A percentile compares a stretch with the other conserved stretches of the same genome.
Evolutionary conservation across 1,140 invertebrate species (phyloP).

Genomic region (Lutraria rhynchaena): DNA sequence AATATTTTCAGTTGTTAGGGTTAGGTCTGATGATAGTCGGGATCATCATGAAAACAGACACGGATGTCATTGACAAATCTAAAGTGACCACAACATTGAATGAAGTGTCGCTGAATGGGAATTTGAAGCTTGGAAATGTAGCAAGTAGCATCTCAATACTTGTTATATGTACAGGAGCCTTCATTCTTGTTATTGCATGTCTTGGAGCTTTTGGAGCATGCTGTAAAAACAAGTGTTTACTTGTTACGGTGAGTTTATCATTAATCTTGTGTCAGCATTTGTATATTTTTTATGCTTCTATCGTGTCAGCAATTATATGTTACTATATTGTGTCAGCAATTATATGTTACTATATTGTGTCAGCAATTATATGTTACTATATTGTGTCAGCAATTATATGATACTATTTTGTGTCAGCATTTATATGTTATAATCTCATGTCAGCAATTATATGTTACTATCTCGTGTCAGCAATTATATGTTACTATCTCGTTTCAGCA

Average conservation of each 20-base stretch:
- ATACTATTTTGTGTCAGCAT: too few species aligned
- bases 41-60: conserved; percentile 55
- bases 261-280: too few species aligned
- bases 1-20: conserved; percentile 60
- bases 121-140: conserved; percentile 41
- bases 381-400: too few species aligned
- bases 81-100: conserved; percentile 57
- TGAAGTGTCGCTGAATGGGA: conserved; percentile 47
- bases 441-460: too few species aligned
- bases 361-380: too few species aligned
- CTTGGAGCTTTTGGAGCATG: conserved; percentile 63
- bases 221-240: conserved; percentile 60
- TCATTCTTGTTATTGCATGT: conserved; percentile 59
- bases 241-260: conserved; percentile 48
- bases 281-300: too few species aligned
- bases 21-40: conserved; percentile 63
- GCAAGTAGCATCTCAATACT: conserved; percentile 57
- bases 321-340: too few species aligned
- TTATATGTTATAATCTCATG: too few species aligned
- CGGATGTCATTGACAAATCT: conserved; percentile 45
- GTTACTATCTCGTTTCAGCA: too few species aligned
- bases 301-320: too few species aligned
- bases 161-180: conserved; percentile 57
- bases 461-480: too few species aligned
- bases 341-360: too few species aligned